Evolutionary conservation across 2,888 invertebrate genomes (phyloP), one percentile per base, ranked within the genome.

Genomic region (Euphydryas editha): DNA sequence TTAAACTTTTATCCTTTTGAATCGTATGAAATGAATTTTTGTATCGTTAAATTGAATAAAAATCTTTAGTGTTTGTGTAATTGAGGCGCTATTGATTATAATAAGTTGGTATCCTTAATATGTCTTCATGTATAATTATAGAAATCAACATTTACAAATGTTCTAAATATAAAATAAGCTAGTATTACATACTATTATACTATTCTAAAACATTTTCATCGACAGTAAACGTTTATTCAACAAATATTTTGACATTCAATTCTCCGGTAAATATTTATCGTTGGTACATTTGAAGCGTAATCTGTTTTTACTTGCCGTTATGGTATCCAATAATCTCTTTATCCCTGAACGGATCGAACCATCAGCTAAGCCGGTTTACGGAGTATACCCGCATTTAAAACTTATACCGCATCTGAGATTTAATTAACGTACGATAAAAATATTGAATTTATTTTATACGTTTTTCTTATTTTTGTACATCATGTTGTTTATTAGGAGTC

Each of bases 261-360:
- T 59, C 58, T 30, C 67, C 54, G 24, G 51, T 59, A 63, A 61
- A 72, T 67, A 65, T 69, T 69, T 67, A 58, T 21, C 60, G 58
- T 57, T 20, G 56, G 61, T 57, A 61, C 63, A 54, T 63, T 51
- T 42, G 67, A 59, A 37, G 67, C 39, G 71, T 60, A 65, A 65
- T 60, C 67, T 63, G 71, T 68, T 59, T 69, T 66, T 66, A 64
- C 63, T 65, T 59, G 46, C 60, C 64, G 62, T 46, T 61, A 65
- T 46, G 68, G 60, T 63, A 64, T 66, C 65, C 67, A 51, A 65
- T 71, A 72, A 72, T 72, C 71, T 66, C 58, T 64, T 64, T 62
- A 72, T 70, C 71, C 65, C 67, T 62, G 67, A 47, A 68, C 57
- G 71, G 65, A 63, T 68, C 62, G 70, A 59, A 51, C 49, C 47